These are phyloP conservation scores for Pyrocoelia pectoralis DNA, from an alignment of 2,888 invertebrate species.

Conservation along the genomic window DNA sequence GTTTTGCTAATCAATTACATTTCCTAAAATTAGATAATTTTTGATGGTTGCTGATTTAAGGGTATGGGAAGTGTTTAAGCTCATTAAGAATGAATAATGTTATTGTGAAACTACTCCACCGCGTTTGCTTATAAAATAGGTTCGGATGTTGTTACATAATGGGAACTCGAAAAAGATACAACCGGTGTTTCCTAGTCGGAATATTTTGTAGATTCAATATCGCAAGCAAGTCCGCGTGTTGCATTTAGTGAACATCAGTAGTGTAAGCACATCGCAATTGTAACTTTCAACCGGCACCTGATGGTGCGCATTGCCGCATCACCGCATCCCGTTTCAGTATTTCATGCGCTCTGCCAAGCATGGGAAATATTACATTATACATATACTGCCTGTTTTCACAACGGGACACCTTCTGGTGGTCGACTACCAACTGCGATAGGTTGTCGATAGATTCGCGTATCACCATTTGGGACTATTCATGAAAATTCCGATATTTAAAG, in stretches of 20 bases:
- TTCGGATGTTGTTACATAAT: slow-evolving; percentile 2
- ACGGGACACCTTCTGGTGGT: slow-evolving; percentile 50
- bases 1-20: no score
- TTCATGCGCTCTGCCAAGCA: slow-evolving; percentile 53
- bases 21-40: no score
- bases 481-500: slow-evolving; percentile 7
- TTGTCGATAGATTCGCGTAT: slow-evolving; percentile 39
- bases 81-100: not conserved
- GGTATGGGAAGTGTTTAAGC: not conserved
- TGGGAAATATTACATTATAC: slow-evolving; percentile 56
- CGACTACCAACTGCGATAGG: slow-evolving; percentile 45
- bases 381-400: slow-evolving; percentile 52
- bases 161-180: slow-evolving; percentile 18
- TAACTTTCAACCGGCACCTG: slow-evolving; percentile 55
- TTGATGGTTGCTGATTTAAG: no score
- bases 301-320: slow-evolving; percentile 56
- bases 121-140: not conserved
- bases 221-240: slow-evolving; percentile 25
- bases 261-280: slow-evolving; percentile 57
- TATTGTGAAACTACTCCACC: not conserved
- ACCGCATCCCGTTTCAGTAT: slow-evolving; percentile 55
- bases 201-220: slow-evolving; percentile 28
- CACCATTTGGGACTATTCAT: slow-evolving; percentile 25
- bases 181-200: slow-evolving; percentile 14
- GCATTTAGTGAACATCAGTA: slow-evolving; percentile 54